A percentile compares a stretch with the other conserved stretches of the same genome.
phyloP scores from a whole-genome alignment of 2,113 vertebrate genomes.

The Chunga burmeisteri region DNA sequence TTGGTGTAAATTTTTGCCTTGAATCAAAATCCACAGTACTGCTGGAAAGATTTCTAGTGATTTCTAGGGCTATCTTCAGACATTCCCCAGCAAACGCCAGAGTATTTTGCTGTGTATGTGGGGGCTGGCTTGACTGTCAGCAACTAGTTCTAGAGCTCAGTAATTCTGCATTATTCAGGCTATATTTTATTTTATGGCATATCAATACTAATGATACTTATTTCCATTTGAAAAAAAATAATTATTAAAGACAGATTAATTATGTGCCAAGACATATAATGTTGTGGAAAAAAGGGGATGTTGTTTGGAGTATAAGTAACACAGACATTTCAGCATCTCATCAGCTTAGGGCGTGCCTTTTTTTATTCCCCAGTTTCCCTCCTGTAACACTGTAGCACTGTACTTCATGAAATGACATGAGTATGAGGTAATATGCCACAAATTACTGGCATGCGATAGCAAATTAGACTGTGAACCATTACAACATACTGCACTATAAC shows the following conservation, averaged over 20 bases:
- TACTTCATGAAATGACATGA: not conserved
- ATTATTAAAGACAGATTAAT: not conserved
- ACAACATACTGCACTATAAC: not conserved
- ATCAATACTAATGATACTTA: not conserved
- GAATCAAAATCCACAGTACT: not conserved
- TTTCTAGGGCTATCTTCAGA: not conserved
- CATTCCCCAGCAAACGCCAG: not conserved
- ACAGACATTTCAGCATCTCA: not conserved
- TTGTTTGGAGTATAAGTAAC: not conserved
- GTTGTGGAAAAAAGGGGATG: not conserved
- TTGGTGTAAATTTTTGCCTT: not conserved
- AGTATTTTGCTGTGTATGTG: not conserved
- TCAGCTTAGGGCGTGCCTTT: not conserved
- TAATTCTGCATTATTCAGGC: not conserved
- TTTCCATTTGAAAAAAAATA: not conserved
- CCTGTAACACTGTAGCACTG: not conserved
- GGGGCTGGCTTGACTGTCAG: not conserved
- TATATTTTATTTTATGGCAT: not conserved
- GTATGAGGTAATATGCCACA: not conserved
- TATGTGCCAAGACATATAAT: not conserved
- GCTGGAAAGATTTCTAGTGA: not conserved
- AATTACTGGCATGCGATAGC: not conserved
- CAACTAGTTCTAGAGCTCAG: not conserved
- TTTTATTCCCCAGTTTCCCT: not conserved
- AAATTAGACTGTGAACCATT: not conserved